phyloP scores from a whole-genome alignment of 2,797 vertebrate species.

The Nothura maculosa region DNA sequence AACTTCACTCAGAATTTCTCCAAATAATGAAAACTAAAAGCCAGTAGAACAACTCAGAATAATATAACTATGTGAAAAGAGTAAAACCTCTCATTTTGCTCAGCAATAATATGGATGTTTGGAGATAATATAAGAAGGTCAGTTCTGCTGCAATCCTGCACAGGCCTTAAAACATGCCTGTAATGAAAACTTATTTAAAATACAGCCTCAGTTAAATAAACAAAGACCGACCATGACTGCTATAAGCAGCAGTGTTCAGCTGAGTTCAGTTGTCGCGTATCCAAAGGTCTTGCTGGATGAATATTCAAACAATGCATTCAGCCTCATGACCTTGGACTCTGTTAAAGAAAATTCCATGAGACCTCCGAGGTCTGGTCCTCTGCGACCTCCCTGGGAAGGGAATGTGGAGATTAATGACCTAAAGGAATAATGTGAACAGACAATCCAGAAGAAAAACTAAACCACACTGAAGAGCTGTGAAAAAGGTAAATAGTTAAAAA shows the following conservation, averaged over 20 bases:
- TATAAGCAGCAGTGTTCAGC: conserved; percentile 61
- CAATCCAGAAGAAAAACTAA: conserved; percentile 7
- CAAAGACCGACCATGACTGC: conserved; percentile 51
- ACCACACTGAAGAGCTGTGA: background rate
- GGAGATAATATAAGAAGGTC: conserved; percentile 20
- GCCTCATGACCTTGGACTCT: conserved; percentile 50
- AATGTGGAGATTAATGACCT: conserved; percentile 22
- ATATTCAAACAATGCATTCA: conserved; percentile 71
- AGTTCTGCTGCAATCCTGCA: background rate
- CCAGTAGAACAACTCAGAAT: background rate
- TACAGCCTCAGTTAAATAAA: conserved; percentile 75
- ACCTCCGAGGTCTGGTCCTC: conserved; percentile 6
- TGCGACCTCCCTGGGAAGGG: background rate
- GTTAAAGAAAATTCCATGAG: conserved; percentile 64
- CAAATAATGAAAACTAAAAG: conserved; percentile 8
- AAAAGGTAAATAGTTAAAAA: conserved; percentile 39
- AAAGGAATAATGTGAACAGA: background rate
- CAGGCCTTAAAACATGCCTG: conserved; percentile 39
- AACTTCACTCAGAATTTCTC: background rate
- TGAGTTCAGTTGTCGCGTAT: conserved; percentile 48
- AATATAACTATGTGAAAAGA: background rate
- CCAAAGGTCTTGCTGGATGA: conserved; percentile 69
- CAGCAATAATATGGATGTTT: conserved; percentile 14
- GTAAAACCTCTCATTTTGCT: conserved; percentile 2
- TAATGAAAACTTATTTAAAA: conserved; percentile 66